Percentiles rank a stretch among this genome's conserved stretches.
Evolutionary conservation across 2,113 vertebrate species (phyloP).

Genomic region (Sceloporus tristichus): DNA sequence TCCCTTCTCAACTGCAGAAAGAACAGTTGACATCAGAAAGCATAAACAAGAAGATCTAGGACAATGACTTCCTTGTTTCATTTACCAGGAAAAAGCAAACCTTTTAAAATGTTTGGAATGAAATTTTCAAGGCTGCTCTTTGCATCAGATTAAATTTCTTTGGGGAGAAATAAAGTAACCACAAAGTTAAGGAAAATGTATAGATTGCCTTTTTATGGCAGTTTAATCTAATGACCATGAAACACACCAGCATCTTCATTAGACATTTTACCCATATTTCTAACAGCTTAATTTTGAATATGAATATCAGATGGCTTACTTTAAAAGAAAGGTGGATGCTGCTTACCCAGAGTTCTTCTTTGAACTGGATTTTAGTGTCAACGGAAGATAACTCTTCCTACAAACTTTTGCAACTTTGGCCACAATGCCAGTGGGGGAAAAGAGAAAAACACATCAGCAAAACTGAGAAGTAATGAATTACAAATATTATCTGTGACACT

Average conservation of each 20-base stretch:
- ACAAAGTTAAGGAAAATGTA: background rate
- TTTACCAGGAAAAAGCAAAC: background rate
- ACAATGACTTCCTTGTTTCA: background rate
- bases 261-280: background rate
- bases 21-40: background rate
- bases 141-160: background rate
- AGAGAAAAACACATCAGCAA: background rate
- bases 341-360: background rate
- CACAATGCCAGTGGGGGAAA: background rate
- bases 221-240: background rate
- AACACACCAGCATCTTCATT: background rate
- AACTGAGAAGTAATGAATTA: too few species aligned
- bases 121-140: constrained; percentile 4
- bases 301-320: background rate
- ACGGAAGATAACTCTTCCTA: too few species aligned
- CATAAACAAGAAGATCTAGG: background rate
- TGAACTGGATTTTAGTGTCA: background rate
- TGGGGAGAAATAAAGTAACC: background rate
- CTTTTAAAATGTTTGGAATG: background rate
- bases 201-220: background rate
- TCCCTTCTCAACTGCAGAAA: background rate
- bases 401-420: background rate
- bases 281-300: too few species aligned
- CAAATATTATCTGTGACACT: background rate
- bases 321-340: background rate